Evolutionary conservation across 2,797 vertebrate genomes (phyloP), one percentile per base, ranked within the genome.

Genomic region (Labeo calbasu): DNA sequence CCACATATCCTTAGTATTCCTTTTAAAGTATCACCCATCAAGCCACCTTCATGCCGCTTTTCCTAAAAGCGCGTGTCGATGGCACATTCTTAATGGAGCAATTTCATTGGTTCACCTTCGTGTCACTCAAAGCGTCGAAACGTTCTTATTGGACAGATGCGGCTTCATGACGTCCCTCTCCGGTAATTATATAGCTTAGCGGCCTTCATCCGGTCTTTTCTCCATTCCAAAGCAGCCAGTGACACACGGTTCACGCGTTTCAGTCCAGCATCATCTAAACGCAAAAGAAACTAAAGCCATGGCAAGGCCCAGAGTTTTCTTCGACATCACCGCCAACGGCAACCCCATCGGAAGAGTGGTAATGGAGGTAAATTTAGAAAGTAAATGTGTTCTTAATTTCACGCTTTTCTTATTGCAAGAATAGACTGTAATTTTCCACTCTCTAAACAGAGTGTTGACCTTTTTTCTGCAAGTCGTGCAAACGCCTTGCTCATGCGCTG

Each of bases 291-390:
- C 17, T 69, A 61, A 83, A 71, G 46, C 21, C 65, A 87, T 96
- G 96, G 68, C 91, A 2, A 91, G 57, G 0, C 94, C 95, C 0
- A 66, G 2, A 86, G 96, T 97, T n/a, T 99, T 88, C 90, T 99
- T 98, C 89, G 96, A 98, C 2, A 36, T 98, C 77, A 0, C 79
- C 25, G 61, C 77, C 1, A 0, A 75, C 0, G 87, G 69, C 8
- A 0, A 2, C 0, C 7, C 89, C 0, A 0, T 93, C 0, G 97
- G 97, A 76, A 94, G 95, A 71, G 57, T 98, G 13, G 73, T 94
- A 51, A 96, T 99, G 88, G 95, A 98, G 97, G 97, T 98, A 89
- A 87, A 81, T 40, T 32, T 32, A 32, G 28, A 32, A 32, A 32
- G 28, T 32, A 32, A 32, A 8, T 21, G 11, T 51, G 15, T 36